A percentile compares a stretch with the other conserved stretches of the same genome.
Evolutionary conservation across 2,113 vertebrate genomes (phyloP).

Genomic region (Upupa epops): DNA sequence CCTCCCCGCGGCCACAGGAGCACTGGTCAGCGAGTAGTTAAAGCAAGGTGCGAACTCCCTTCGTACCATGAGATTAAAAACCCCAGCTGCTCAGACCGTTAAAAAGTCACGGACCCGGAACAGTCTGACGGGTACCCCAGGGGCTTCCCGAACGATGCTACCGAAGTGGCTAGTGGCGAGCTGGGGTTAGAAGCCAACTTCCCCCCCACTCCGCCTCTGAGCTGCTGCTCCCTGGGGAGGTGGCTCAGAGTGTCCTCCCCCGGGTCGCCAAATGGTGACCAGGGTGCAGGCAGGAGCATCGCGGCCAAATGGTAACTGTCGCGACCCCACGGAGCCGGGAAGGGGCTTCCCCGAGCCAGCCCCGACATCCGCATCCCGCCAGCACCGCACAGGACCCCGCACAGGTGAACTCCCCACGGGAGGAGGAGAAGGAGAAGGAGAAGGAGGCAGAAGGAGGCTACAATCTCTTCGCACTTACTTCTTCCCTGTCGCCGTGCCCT

Average conservation of each 20-base stretch:
- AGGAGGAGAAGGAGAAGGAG: slow-evolving; percentile 20
- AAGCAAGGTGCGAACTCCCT: neutral
- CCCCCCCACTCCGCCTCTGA: neutral
- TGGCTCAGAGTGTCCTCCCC: neutral
- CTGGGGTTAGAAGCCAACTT: neutral
- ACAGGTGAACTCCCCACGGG: slow-evolving; percentile 47
- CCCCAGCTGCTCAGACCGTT: neutral
- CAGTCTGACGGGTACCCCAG: neutral
- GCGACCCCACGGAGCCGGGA: neutral
- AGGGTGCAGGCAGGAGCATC: neutral
- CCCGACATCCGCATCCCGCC: neutral
- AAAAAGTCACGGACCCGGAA: neutral
- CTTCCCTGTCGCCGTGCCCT: slow-evolving; percentile 91
- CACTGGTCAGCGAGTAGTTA: neutral
- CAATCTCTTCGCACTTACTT: slow-evolving; percentile 86
- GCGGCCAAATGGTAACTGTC: slow-evolving; percentile 24
- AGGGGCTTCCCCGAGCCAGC: neutral
- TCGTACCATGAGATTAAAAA: neutral
- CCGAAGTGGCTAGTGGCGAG: neutral
- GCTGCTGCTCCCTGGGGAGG: neutral
- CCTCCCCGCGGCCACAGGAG: neutral
- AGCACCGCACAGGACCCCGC: neutral
- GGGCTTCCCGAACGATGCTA: neutral
- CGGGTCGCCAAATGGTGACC: neutral
- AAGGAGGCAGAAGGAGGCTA: slow-evolving; percentile 34